These are phyloP conservation scores for Clistopyga incitator DNA, from an alignment of 2,888 invertebrate species.

Conservation along the genomic window DNA sequence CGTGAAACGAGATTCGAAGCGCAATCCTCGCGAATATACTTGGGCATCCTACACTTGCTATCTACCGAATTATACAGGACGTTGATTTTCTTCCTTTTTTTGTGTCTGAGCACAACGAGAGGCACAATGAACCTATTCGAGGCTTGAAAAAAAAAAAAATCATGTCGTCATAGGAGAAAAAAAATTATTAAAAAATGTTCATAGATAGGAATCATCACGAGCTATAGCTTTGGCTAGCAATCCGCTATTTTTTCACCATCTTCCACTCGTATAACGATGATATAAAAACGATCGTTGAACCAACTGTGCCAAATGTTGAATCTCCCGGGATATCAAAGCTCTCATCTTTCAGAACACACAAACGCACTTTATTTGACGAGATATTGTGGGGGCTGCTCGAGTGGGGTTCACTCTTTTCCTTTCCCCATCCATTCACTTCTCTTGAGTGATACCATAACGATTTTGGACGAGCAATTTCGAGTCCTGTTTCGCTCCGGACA, in stretches of 20 bases:
- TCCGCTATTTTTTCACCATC: constrained; percentile 59
- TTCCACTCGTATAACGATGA: constrained; percentile 56
- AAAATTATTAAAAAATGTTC: neutral
- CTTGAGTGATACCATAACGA: constrained; percentile 53
- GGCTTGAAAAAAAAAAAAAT: neutral
- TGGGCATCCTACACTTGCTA: constrained; percentile 6
- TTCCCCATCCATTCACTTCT: constrained; percentile 13
- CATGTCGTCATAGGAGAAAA: neutral
- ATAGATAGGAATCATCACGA: constrained; percentile 2
- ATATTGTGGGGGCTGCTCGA: constrained; percentile 13
- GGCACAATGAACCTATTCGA: neutral
- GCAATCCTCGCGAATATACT: constrained; percentile 33
- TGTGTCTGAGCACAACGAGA: too few species aligned
- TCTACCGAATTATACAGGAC: constrained; percentile 3
- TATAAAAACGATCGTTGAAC: constrained; percentile 70
- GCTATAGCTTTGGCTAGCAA: neutral
- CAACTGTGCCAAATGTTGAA: constrained; percentile 67
- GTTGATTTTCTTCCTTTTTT: constrained; percentile 14
- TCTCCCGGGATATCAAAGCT: constrained; percentile 27
- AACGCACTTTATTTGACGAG: constrained; percentile 53
- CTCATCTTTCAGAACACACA: constrained; percentile 41
- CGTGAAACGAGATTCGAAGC: constrained; percentile 53
- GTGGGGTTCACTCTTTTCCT: constrained; percentile 32
- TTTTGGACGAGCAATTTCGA: constrained; percentile 59
- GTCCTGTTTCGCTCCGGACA: neutral